Conservation (phyloP, 2,113 vertebrate species). For the Phainopepla nitens region DNA sequence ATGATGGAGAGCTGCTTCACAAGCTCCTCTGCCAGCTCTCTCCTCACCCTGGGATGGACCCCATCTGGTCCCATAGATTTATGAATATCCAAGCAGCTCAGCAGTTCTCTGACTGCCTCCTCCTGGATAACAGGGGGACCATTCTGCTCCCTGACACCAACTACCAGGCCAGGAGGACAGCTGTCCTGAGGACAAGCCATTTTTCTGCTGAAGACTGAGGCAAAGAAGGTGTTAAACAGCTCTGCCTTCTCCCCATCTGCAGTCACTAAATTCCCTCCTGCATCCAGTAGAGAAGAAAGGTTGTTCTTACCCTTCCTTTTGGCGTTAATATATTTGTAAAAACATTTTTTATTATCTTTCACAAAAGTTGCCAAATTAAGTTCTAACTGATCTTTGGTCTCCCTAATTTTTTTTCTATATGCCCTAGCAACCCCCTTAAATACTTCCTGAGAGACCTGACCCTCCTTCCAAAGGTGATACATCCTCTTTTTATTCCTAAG, state of each 20-base stretch:
- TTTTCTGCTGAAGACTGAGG: background rate
- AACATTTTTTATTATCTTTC: background rate
- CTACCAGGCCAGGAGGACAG: background rate
- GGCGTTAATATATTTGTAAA: background rate
- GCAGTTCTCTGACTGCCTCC: background rate
- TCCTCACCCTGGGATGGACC: background rate
- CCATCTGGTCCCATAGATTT: background rate
- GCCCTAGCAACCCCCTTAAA: background rate
- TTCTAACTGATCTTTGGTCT: background rate
- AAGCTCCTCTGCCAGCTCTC: background rate
- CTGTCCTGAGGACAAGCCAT: background rate
- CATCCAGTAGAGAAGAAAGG: background rate
- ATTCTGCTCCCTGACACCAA: background rate
- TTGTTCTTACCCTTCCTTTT: background rate
- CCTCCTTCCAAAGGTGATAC: background rate
- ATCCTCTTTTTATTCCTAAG: background rate
- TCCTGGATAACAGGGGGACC: background rate
- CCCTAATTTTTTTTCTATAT: background rate
- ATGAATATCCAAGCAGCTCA: background rate
- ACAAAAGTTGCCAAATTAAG: background rate
- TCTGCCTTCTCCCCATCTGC: background rate
- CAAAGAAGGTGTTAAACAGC: background rate
- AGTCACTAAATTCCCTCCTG: background rate
- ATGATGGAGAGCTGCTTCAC: accelerated
- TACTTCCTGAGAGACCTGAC: background rate